Evolutionary conservation across 2,797 vertebrate genomes (phyloP).

Genomic region (Labeo calbasu): DNA sequence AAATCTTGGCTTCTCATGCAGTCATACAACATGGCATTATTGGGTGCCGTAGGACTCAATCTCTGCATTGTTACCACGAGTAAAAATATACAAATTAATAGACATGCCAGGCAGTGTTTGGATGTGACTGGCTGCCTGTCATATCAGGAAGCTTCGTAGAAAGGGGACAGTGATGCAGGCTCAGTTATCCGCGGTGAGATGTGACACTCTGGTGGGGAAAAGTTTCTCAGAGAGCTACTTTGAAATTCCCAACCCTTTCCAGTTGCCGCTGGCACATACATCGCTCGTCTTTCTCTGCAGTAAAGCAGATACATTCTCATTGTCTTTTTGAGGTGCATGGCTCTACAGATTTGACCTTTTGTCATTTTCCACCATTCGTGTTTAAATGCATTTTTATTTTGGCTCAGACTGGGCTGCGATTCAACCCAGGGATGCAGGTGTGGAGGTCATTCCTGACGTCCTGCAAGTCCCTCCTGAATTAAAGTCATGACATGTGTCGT

Average conservation of each 20-base stretch:
- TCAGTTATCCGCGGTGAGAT: constrained; percentile 60
- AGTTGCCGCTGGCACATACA: constrained; percentile 18
- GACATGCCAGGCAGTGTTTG: constrained; percentile 58
- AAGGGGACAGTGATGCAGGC: constrained; percentile 50
- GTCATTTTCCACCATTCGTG: background rate
- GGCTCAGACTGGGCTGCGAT: constrained; percentile 72
- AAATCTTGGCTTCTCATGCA: constrained; percentile 54
- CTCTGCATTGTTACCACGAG: constrained; percentile 53
- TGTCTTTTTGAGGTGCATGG: constrained; percentile 62
- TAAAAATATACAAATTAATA: constrained; percentile 49
- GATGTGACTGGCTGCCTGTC: constrained; percentile 46
- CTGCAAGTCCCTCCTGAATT: constrained; percentile 56
- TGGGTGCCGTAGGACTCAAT: constrained; percentile 49
- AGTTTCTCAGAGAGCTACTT: constrained; percentile 36
- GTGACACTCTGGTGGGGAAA: constrained; percentile 46
- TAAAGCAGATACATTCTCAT: constrained; percentile 66
- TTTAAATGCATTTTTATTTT: constrained; percentile 18
- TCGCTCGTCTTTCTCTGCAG: constrained; percentile 30
- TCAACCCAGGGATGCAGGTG: constrained; percentile 54
- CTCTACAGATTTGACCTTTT: constrained; percentile 37
- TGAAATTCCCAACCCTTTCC: constrained; percentile 33
- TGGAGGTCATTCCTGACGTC: constrained; percentile 52
- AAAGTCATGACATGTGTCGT: constrained; percentile 40
- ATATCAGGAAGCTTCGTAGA: constrained; percentile 55
- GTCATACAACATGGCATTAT: constrained; percentile 52